These are phyloP conservation scores for Percopsis transmontana DNA, from an alignment of 2,113 vertebrate species.

Conservation along the genomic window DNA sequence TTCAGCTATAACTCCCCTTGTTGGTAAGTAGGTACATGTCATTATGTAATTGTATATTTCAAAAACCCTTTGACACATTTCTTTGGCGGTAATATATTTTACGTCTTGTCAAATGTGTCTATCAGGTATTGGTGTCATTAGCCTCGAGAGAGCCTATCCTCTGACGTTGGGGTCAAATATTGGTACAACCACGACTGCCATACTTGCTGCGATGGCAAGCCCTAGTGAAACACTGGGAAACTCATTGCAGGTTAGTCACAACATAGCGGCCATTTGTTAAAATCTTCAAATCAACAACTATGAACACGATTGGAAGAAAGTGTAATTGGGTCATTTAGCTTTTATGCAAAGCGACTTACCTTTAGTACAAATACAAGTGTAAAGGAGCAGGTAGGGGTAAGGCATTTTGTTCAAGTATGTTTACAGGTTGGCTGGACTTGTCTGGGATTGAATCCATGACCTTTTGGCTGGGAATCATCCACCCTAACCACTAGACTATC, in stretches of 20 bases:
- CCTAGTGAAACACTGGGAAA: slow-evolving; percentile 84
- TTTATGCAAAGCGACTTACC: no score
- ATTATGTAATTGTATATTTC: neutral
- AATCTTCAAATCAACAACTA: no score
- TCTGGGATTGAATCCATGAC: no score
- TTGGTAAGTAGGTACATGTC: slow-evolving; percentile 79
- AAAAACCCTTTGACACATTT: neutral
- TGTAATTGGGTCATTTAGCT: no score
- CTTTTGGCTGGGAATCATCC: no score
- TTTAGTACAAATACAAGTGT: no score
- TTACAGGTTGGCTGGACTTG: no score
- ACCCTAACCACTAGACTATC: no score
- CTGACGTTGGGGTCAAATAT: slow-evolving; percentile 95
- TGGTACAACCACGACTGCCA: slow-evolving; percentile 96
- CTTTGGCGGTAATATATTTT: neutral
- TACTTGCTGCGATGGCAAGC: slow-evolving; percentile 92
- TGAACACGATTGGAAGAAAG: neutral
- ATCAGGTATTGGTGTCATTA: slow-evolving; percentile 92
- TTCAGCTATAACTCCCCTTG: slow-evolving; percentile 93
- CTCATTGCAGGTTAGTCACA: slow-evolving; percentile 86
- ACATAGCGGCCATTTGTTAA: no score
- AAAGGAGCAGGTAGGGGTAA: no score
- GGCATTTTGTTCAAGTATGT: no score
- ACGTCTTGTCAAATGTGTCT: neutral
- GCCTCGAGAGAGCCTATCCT: slow-evolving; percentile 91